These are phyloP conservation scores for Parapsyche elsis DNA, from an alignment of 1,140 invertebrate species.

Conservation along the genomic window DNA sequence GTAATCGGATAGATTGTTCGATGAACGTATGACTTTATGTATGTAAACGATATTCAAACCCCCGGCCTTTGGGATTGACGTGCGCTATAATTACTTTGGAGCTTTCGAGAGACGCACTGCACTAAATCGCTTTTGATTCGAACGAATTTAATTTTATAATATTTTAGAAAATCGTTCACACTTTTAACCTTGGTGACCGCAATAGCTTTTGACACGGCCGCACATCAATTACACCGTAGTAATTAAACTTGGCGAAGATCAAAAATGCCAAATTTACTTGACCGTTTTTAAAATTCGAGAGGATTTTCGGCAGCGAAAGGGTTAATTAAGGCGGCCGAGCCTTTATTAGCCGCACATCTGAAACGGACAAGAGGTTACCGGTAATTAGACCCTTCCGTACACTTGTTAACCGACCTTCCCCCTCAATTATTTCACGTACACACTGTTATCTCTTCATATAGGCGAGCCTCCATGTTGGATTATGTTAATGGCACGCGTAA, in stretches of 20 bases:
- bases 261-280: background rate
- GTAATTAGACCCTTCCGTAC: constrained; percentile 23
- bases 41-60: too few species aligned
- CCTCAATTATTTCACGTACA: too few species aligned
- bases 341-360: background rate
- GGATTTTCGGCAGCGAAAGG: background rate
- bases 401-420: background rate
- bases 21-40: background rate
- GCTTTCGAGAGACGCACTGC: background rate
- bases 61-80: too few species aligned
- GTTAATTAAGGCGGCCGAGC: constrained; percentile 14
- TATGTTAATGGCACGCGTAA: constrained; percentile 19
- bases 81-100: background rate
- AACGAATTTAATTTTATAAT: background rate
- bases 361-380: background rate
- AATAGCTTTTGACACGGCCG: background rate
- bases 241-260: background rate
- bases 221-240: background rate
- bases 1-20: background rate
- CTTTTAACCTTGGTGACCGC: too few species aligned
- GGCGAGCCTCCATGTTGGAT: background rate
- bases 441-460: background rate
- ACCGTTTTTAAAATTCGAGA: background rate
- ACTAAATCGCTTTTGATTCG: background rate
- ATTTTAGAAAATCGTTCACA: background rate